A percentile compares a stretch with the other conserved stretches of the same genome.
phyloP scores from a whole-genome alignment of 2,797 vertebrate species.

The Dryobates pubescens region DNA sequence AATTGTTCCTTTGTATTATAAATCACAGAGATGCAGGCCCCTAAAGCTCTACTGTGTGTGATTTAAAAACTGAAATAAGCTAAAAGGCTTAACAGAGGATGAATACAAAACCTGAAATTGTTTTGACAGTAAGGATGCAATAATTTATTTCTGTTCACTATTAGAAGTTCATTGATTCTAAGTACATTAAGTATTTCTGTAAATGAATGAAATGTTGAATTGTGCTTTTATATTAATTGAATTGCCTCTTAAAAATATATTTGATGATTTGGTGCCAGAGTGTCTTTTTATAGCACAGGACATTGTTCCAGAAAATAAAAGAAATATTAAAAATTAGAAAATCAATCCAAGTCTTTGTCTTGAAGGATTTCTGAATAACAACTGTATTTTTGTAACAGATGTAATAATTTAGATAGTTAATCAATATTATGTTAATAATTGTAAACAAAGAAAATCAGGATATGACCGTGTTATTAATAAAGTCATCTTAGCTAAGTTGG shows the following conservation, averaged over 20 bases:
- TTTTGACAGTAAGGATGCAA: conserved; percentile 54
- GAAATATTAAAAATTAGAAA: neutral
- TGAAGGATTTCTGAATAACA: neutral
- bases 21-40: conserved; percentile 47
- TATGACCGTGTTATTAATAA: conserved; percentile 36
- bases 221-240: conserved; percentile 9
- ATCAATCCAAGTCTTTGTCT: neutral
- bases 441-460: conserved; percentile 24
- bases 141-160: conserved; percentile 58
- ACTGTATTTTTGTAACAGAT: neutral
- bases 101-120: conserved; percentile 50
- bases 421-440: conserved; percentile 22
- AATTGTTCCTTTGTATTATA: conserved; percentile 67
- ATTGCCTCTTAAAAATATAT: neutral
- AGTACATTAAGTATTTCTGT: conserved; percentile 12
- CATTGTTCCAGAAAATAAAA: neutral
- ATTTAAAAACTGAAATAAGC: conserved; percentile 67
- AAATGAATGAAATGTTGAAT: neutral
- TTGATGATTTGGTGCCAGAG: neutral
- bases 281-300: neutral
- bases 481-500: conserved; percentile 4
- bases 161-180: conserved; percentile 38
- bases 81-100: conserved; percentile 51
- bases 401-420: conserved; percentile 6
- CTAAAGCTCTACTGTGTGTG: conserved; percentile 61